Base-by-base conservation (phyloP, 2,113 vertebrate species). In the Myodes glareolus region DNA sequence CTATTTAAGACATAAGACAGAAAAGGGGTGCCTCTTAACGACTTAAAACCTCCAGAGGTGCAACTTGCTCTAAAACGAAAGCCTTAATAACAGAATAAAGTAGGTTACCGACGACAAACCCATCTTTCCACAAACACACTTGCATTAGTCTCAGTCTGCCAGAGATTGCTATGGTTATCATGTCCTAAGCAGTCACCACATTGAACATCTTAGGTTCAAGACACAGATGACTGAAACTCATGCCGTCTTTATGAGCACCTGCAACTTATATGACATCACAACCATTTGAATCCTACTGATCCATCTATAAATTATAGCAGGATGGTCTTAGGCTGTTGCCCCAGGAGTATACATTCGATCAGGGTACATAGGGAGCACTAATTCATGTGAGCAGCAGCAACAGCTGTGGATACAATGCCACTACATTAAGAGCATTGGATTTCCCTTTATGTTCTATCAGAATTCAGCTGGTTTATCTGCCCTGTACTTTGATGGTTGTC, bases 331-430 rank as follows among this genome's bases (percentile, higher is more conserved):
- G 80, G 96, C 92, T 94, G 94, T 98, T 97, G 97, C 92, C 97
- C 90, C 94, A 2, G 94, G 96, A 97, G 93, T 91, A 55, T 95
- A 98, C 82, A 98, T 98, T 31, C 98, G 98, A 98, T 98, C 97
- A 98, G 78, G 94, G 98, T 93, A 98, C 89, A 58, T 88, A 93
- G 98, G 97, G 98, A 98, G 97, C 93, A 94, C 96, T 98, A 94
- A 98, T 97, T 98, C 97, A 98, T 97, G 96, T 94, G 97, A 97
- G 95, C 94, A 98, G 96, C 97, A 84, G 93, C 75, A 97, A 95
- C 98, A 98, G 98, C 98, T 99, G 98, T 98, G 98, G 98, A 98
- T 98, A 98, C 98, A 98, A 97, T 86, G 93, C 97, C 98, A 97
- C 98, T 94, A 97, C 96, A 97, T 92, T 47, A 94, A 93, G 73